phyloP scores from a whole-genome alignment of 1,140 invertebrate species.

The Formica exsecta region DNA sequence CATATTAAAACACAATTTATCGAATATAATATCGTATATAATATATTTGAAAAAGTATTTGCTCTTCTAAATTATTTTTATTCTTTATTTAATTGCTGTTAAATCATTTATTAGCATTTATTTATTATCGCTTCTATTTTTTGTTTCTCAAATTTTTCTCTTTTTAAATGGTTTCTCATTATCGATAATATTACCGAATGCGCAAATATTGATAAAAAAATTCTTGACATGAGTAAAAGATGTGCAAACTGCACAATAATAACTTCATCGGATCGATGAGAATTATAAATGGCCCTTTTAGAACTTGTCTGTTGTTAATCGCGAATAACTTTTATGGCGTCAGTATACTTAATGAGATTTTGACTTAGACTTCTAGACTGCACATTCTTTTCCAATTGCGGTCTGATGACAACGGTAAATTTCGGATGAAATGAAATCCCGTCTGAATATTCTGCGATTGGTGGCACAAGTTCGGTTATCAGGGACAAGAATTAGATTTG shows the following conservation, averaged over 20 bases:
- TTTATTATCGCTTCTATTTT: background rate
- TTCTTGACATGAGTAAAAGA: slow-evolving; percentile 15
- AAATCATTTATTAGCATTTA: background rate
- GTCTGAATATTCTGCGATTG: slow-evolving; percentile 67
- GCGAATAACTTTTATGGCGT: slow-evolving; percentile 37
- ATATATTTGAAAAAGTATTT: background rate
- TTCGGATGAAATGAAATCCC: slow-evolving; percentile 37
- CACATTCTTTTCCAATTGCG: background rate
- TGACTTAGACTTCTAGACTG: slow-evolving; percentile 12
- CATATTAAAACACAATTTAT: slow-evolving; percentile 1
- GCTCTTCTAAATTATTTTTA: background rate
- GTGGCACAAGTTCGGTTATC: slow-evolving; percentile 67
- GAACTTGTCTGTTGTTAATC: slow-evolving; percentile 33
- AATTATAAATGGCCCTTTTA: slow-evolving; percentile 25
- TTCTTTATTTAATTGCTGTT: background rate
- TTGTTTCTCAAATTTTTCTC: background rate
- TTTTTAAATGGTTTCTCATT: background rate
- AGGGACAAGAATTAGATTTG: slow-evolving; percentile 73
- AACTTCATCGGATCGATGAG: slow-evolving; percentile 26
- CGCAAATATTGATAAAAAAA: slow-evolving; percentile 6
- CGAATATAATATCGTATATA: background rate
- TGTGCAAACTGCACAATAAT: slow-evolving; percentile 23
- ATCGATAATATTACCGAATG: background rate
- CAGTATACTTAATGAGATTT: slow-evolving; percentile 11
- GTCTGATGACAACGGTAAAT: slow-evolving; percentile 42